Evolutionary conservation across 2,888 invertebrate species (phyloP).

Genomic region (Anarsia innoxiella): DNA sequence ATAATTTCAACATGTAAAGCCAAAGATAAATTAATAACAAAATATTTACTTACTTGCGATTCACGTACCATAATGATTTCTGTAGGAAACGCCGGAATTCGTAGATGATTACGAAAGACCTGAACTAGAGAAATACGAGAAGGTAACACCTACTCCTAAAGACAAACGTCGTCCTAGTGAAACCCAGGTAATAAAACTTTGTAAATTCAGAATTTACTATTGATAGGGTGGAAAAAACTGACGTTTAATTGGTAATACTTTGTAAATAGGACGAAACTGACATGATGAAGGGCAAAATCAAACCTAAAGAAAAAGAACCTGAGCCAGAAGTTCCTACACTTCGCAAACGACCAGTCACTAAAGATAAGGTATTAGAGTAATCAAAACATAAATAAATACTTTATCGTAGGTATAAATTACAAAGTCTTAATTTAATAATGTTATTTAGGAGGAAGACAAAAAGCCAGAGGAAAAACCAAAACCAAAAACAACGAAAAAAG

Average conservation of each 20-base stretch:
- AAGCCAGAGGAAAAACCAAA: conserved; percentile 66
- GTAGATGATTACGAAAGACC: conserved; percentile 84
- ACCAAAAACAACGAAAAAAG: conserved; percentile 53
- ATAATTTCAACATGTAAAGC: no score
- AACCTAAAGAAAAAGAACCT: conserved; percentile 59
- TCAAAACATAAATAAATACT: neutral
- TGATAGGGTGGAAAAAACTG: neutral
- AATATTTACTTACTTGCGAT: no score
- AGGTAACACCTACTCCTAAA: conserved; percentile 58
- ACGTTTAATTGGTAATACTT: conserved; percentile 15
- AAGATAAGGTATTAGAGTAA: conserved; percentile 52
- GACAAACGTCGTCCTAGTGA: conserved; percentile 58
- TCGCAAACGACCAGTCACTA: conserved; percentile 56
- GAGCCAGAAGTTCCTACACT: conserved; percentile 60
- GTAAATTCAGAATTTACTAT: neutral
- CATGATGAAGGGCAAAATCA: conserved; percentile 65
- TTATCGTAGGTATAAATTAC: neutral
- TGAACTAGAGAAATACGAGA: conserved; percentile 81
- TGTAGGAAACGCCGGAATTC: conserved; percentile 62
- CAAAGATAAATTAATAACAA: no score
- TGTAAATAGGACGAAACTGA: conserved; percentile 59
- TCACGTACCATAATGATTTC: no score
- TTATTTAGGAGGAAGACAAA: conserved; percentile 57
- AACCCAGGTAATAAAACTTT: conserved; percentile 48
- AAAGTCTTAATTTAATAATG: conserved; percentile 7